Percentiles rank a stretch among this genome's conserved stretches.
phyloP scores from a whole-genome alignment of 2,888 invertebrate genomes.

The Portevinia maculata region DNA sequence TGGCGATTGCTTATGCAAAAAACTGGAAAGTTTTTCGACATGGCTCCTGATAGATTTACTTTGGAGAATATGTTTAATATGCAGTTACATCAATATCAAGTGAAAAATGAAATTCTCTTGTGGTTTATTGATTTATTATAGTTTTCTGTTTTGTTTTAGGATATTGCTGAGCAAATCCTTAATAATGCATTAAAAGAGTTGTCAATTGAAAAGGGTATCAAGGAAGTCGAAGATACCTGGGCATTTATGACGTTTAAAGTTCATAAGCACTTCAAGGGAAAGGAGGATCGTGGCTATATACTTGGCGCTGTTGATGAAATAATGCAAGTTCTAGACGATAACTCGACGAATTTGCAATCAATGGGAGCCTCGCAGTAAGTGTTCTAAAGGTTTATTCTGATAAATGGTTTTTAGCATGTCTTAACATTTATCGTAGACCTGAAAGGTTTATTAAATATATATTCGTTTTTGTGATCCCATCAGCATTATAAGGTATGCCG shows the following conservation, averaged over 20 bases:
- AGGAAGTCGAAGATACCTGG: conserved; percentile 92
- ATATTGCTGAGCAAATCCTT: conserved; percentile 93
- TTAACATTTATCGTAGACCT: no score
- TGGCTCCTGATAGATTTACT: conserved; percentile 94
- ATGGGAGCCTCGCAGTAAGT: conserved; percentile 93
- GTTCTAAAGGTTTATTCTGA: no score
- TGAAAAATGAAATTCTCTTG: conserved; percentile 43
- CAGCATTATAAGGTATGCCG: no score
- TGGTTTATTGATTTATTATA: conserved; percentile 6
- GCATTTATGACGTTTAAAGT: conserved; percentile 86
- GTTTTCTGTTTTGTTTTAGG: conserved; percentile 75
- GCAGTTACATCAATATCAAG: conserved; percentile 93
- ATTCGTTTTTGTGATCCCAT: no score
- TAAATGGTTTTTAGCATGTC: no score
- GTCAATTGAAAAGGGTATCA: conserved; percentile 94
- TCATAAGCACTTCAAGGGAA: conserved; percentile 87
- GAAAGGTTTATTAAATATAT: no score
- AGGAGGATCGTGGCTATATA: conserved; percentile 89
- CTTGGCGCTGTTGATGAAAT: conserved; percentile 94
- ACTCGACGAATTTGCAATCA: conserved; percentile 94
- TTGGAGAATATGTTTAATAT: conserved; percentile 96
- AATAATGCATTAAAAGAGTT: conserved; percentile 95
- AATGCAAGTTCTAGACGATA: conserved; percentile 91
- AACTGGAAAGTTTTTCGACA: conserved; percentile 92
- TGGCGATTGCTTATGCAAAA: conserved; percentile 95